These are phyloP conservation scores for Apamea sordens DNA, from an alignment of 2,888 invertebrate species.

Conservation along the genomic window DNA sequence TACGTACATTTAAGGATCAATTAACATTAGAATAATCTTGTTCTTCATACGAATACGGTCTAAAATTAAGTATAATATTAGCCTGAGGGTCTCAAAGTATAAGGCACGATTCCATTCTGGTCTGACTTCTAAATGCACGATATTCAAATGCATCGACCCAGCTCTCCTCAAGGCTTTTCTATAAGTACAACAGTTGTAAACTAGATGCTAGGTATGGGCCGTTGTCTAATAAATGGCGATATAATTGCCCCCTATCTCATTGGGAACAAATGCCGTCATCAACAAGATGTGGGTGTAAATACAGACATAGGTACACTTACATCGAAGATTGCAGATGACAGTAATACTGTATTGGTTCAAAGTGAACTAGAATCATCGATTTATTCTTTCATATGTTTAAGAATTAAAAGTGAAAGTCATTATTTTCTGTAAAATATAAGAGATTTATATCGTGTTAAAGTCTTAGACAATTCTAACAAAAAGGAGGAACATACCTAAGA, in stretches of 20 bases:
- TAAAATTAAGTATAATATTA: slow-evolving; percentile 8
- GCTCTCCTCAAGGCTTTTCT: slow-evolving; percentile 17
- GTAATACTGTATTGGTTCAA: slow-evolving; percentile 2
- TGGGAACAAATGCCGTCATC: slow-evolving; percentile 59
- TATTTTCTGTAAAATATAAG: background rate
- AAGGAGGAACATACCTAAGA: background rate
- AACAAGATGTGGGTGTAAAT: slow-evolving; percentile 42
- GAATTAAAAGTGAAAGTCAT: background rate
- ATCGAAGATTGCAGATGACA: slow-evolving; percentile 31
- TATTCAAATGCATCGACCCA: slow-evolving; percentile 4
- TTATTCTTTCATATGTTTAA: background rate
- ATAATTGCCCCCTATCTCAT: slow-evolving; percentile 41
- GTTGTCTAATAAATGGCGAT: slow-evolving; percentile 47
- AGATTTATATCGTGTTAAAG: background rate
- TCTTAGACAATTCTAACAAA: background rate
- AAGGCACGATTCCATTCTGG: background rate
- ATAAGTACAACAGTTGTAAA: slow-evolving; percentile 24
- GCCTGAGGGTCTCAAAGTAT: slow-evolving; percentile 9
- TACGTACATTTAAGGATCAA: slow-evolving; percentile 28
- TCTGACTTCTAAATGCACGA: background rate
- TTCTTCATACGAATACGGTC: background rate
- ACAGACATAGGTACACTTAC: slow-evolving; percentile 24
- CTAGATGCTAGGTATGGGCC: slow-evolving; percentile 28
- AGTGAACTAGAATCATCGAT: background rate
- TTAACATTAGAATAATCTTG: slow-evolving; percentile 30